Percentiles rank a stretch among this genome's conserved stretches.
Conservation (phyloP, 2,888 invertebrate species). For the Fabriciana adippe region DNA sequence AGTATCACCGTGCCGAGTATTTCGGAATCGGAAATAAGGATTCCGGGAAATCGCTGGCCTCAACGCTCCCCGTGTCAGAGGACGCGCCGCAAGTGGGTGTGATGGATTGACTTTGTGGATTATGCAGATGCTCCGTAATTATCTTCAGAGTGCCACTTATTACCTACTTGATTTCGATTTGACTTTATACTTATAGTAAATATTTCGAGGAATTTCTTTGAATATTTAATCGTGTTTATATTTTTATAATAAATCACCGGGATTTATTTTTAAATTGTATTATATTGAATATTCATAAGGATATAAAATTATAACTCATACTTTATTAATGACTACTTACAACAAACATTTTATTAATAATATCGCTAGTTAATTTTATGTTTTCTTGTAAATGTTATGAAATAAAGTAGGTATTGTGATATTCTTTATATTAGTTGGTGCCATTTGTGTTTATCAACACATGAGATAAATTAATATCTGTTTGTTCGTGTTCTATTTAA, state of each 20-base stretch:
- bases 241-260: background rate
- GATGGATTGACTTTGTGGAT: slow-evolving; percentile 42
- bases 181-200: no score
- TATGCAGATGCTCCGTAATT: slow-evolving; percentile 28
- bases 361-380: no score
- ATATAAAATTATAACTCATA: background rate
- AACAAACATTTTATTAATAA: background rate
- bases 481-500: no score
- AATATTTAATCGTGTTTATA: background rate
- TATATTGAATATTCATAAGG: background rate
- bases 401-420: no score
- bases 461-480: no score
- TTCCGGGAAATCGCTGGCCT: slow-evolving; percentile 76
- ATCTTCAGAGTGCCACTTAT: background rate
- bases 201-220: background rate
- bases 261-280: background rate
- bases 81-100: slow-evolving; percentile 33
- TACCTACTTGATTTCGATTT: no score
- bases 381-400: no score
- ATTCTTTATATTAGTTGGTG: no score
- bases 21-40: slow-evolving; percentile 80
- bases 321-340: background rate
- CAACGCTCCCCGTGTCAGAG: slow-evolving; percentile 36
- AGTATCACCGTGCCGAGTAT: slow-evolving; percentile 71
- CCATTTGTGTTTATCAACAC: no score